Evolutionary conservation across 1,140 invertebrate species (phyloP), one percentile per base, ranked within the genome.

Genomic region (Lepidotrigona ventralis): DNA sequence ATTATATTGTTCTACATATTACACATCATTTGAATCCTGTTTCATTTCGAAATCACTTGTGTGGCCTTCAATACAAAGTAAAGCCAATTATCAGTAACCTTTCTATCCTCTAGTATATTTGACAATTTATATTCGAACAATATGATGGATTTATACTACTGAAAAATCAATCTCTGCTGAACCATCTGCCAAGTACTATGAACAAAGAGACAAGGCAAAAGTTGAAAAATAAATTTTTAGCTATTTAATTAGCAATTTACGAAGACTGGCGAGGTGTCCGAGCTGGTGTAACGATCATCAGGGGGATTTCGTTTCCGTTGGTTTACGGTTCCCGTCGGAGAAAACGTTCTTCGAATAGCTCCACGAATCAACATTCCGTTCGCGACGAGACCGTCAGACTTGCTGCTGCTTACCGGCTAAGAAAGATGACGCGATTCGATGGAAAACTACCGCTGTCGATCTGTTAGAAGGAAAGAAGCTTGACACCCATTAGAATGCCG

Each of bases 281-380:
- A 14, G 21, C 54, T 12, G 23, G 15, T 23, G 21, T 75, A 75
- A 39, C 73, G 73, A 56, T 46, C 2, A 21, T 77, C 60, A 53
- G 63, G 23, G 17, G 66, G 64, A 53, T 33, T 23, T 82, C 56
- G 53, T 76, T 76, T 69, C 80, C 64, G 72, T 76, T n/a, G 73
- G 53, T 63, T 83, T 78, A 78, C 81, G 68, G 73, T 83, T 78
- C 68, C 6, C 68, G 29, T 72, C 29, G 11, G 19, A 53, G 39
- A 63, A 23, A 81, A 81, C 66, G 78, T 81, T 81, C 83, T 56
- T 33, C 53, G 78, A 81, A 84, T 84, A 74, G 17, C 69, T 81
- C 19, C 78, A 58, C 78, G 83, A 54, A 75, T 19, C n/a, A 15
- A 8, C 71, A 84, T 84, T 69, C 83, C 83, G 29, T 33, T 58